A percentile compares a stretch with the other conserved stretches of the same genome.
phyloP scores from a whole-genome alignment of 1,140 invertebrate genomes.

The Uloborus diversus region DNA sequence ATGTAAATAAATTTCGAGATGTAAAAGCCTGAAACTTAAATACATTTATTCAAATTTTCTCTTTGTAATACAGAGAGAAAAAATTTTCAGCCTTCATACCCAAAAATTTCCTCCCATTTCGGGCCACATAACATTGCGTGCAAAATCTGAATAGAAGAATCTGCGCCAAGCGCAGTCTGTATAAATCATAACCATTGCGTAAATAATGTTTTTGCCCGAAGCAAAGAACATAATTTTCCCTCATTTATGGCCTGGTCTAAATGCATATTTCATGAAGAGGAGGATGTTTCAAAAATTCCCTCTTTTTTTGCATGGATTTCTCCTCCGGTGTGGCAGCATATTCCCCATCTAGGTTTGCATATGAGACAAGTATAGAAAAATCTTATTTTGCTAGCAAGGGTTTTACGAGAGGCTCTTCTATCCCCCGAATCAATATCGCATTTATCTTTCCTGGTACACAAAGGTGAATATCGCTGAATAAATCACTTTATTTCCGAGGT shows the following conservation, averaged over 20 bases:
- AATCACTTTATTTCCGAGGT: too few relatives aligned
- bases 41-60: too few relatives aligned
- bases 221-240: slow-evolving; percentile 41
- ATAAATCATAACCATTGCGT: slow-evolving; percentile 13
- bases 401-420: neutral
- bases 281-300: slow-evolving; percentile 9
- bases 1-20: too few relatives aligned
- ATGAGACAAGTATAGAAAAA: neutral
- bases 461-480: too few relatives aligned
- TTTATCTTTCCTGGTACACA: too few relatives aligned
- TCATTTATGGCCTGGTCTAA: slow-evolving; percentile 9
- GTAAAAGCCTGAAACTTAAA: too few relatives aligned
- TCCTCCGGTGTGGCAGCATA: neutral
- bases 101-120: too few relatives aligned
- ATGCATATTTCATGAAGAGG: slow-evolving; percentile 35
- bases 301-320: neutral
- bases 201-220: neutral
- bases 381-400: neutral
- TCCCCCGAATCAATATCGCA: too few relatives aligned
- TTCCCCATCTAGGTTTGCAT: neutral
- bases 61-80: too few relatives aligned
- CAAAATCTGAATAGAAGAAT: too few relatives aligned
- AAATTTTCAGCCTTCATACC: too few relatives aligned
- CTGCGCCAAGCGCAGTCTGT: neutral
- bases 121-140: too few relatives aligned